phyloP scores from a whole-genome alignment of 2,888 invertebrate genomes.

The Leistus spinibarbis region DNA sequence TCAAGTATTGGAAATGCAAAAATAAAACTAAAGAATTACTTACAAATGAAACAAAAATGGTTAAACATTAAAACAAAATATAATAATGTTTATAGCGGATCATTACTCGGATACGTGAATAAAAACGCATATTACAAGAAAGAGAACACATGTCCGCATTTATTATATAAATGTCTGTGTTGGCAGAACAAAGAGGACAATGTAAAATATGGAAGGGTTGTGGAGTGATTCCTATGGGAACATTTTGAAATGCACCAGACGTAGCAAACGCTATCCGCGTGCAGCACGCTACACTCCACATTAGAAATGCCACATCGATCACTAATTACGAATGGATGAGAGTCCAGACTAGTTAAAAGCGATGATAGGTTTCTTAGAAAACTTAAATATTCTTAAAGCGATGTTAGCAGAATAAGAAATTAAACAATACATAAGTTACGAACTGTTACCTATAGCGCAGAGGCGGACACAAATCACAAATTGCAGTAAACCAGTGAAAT shows the following conservation, averaged over 20 bases:
- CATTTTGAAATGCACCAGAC: constrained; percentile 31
- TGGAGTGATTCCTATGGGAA: constrained; percentile 11
- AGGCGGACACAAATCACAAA: too few relatives aligned
- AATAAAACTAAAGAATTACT: too few relatives aligned
- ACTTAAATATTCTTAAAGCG: constrained; percentile 33
- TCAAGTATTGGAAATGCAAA: too few relatives aligned
- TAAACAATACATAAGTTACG: constrained; percentile 22
- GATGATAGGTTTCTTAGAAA: constrained; percentile 20
- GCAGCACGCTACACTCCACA: constrained; percentile 24
- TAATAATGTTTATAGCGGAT: too few relatives aligned
- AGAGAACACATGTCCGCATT: too few relatives aligned
- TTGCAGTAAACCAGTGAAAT: too few relatives aligned
- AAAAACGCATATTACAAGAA: neutral
- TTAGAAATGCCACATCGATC: constrained; percentile 29
- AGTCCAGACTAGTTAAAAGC: neutral
- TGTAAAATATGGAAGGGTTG: neutral
- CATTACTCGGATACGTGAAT: too few relatives aligned
- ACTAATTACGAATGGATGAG: constrained; percentile 26
- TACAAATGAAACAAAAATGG: too few relatives aligned
- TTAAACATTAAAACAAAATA: too few relatives aligned
- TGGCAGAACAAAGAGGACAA: neutral
- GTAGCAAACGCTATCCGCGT: constrained; percentile 14
- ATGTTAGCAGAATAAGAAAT: constrained; percentile 29
- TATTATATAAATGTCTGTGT: too few relatives aligned
- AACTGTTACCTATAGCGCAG: neutral